Percentiles rank a stretch among this genome's conserved stretches.
Evolutionary conservation across 2,797 vertebrate genomes (phyloP).

Genomic region (Apodemus agrarius): DNA sequence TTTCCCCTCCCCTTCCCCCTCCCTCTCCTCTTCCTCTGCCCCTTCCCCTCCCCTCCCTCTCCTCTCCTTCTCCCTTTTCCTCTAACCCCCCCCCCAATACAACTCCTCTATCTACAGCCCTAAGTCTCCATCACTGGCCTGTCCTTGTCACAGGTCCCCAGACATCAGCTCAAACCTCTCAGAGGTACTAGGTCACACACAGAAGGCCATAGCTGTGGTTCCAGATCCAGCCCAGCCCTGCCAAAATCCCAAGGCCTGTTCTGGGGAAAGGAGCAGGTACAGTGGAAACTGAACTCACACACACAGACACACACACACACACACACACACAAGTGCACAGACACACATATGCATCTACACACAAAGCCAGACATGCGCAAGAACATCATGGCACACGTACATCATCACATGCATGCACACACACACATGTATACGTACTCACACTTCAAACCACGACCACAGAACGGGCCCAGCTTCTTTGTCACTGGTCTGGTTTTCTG

Average conservation of each 20-base stretch:
- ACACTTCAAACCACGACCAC: background rate
- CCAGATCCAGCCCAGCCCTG: background rate
- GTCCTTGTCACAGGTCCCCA: background rate
- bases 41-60: too few relatives aligned
- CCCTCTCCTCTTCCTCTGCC: fast-evolving
- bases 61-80: too few relatives aligned
- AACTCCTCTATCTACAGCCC: background rate
- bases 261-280: background rate
- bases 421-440: background rate
- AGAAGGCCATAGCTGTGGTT: background rate
- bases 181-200: background rate
- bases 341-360: background rate
- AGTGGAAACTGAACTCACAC: background rate
- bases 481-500: fast-evolving
- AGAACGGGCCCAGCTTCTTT: background rate
- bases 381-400: too few relatives aligned
- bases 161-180: background rate
- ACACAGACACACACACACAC: background rate
- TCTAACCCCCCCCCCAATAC: background rate
- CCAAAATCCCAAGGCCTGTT: background rate
- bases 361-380: background rate
- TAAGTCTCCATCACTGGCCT: background rate
- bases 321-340: too few relatives aligned
- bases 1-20: too few relatives aligned
- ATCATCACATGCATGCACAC: background rate